Evolutionary conservation across 1,140 invertebrate species (phyloP).

Genomic region (Drosophila suzukii): DNA sequence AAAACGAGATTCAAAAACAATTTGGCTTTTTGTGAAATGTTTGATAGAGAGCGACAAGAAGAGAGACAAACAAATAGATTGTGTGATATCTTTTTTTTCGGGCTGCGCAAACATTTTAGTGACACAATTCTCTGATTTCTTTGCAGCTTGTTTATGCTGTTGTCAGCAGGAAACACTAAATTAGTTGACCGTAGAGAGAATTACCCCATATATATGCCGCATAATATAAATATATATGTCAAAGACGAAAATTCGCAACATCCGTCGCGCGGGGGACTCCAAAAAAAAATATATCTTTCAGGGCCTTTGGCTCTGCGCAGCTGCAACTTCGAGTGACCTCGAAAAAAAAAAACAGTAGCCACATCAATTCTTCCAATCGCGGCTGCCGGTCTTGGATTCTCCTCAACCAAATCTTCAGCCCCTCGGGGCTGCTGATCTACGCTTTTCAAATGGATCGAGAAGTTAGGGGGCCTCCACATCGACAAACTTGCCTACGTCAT

Average conservation of each 20-base stretch:
- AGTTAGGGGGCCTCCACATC: background rate
- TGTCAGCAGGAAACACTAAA: conserved; percentile 81
- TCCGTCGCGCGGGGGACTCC: conserved; percentile 51
- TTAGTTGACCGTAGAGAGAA: conserved; percentile 76
- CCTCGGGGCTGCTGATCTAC: conserved; percentile 40
- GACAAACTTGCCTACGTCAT: conserved; percentile 63
- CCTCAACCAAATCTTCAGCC: conserved; percentile 15
- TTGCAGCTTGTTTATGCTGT: conserved; percentile 49
- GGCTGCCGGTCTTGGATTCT: conserved; percentile 48
- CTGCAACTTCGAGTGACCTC: conserved; percentile 45
- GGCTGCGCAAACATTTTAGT: conserved; percentile 48
- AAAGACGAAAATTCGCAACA: conserved; percentile 70
- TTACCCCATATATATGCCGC: conserved; percentile 55
- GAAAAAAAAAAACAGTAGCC: conserved; percentile 35
- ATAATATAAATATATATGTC: conserved; percentile 45
- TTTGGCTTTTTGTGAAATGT: conserved; percentile 54
- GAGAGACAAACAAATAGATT: conserved; percentile 36
- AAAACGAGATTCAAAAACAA: conserved; percentile 55
- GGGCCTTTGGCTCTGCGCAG: conserved; percentile 36
- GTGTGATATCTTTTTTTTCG: conserved; percentile 39
- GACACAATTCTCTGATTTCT: conserved; percentile 60
- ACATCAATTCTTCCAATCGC: conserved; percentile 38
- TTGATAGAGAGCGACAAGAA: conserved; percentile 38
- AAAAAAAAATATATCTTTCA: conserved; percentile 1
- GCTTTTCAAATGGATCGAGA: conserved; percentile 61